Evolutionary conservation across 2,797 vertebrate genomes (phyloP).

Genomic region (Taeniopygia guttata): DNA sequence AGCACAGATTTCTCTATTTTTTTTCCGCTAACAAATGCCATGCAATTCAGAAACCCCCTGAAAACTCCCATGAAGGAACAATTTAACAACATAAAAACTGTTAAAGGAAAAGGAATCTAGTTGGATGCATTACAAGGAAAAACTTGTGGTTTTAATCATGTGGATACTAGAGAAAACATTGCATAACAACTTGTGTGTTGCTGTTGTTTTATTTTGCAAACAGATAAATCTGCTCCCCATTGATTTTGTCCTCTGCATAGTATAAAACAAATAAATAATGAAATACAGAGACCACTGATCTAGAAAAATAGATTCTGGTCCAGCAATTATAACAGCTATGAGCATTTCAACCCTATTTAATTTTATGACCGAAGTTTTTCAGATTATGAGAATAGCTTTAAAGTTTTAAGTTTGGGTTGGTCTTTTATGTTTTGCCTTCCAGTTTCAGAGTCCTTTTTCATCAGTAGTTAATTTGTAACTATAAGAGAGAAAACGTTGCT

Average conservation of each 20-base stretch:
- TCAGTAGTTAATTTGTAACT: background rate
- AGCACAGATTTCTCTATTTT: background rate
- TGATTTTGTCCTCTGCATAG: conserved; percentile 1
- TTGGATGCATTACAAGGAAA: conserved; percentile 28
- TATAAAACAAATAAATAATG: background rate
- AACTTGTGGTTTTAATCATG: conserved; percentile 44
- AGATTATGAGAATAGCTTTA: background rate
- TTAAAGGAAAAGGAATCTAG: conserved; percentile 2
- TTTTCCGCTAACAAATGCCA: background rate
- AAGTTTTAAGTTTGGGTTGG: background rate
- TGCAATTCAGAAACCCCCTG: background rate
- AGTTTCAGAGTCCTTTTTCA: background rate
- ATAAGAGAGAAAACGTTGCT: background rate
- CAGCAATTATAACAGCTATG: background rate
- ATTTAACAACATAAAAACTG: background rate
- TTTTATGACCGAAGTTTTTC: background rate
- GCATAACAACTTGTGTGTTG: background rate
- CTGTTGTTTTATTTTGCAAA: conserved; percentile 22
- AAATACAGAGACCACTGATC: background rate
- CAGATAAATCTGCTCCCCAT: background rate
- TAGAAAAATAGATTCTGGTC: background rate
- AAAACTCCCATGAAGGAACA: background rate
- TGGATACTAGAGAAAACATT: conserved; percentile 17
- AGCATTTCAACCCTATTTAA: background rate
- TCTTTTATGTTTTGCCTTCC: background rate